Conservation (phyloP, 1,140 invertebrate species). For the Whitmania pigra region DNA sequence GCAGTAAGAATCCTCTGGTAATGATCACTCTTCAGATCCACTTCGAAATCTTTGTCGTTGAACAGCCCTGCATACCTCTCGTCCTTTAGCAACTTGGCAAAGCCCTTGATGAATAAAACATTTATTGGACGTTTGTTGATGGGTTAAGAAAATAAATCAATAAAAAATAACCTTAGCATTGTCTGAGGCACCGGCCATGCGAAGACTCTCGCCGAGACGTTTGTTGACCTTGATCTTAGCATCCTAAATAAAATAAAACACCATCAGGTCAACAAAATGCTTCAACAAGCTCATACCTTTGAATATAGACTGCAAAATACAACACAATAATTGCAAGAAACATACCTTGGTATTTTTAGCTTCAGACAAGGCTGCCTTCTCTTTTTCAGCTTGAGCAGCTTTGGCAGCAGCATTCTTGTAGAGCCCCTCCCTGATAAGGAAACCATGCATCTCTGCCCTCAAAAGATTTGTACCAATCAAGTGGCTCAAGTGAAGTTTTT, state of each 20-base stretch:
- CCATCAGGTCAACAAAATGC: not conserved
- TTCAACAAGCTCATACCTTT: not conserved
- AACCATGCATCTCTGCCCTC: constrained; percentile 10
- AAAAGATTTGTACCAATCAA: not conserved
- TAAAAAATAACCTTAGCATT: too few relatives aligned
- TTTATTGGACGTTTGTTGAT: too few relatives aligned
- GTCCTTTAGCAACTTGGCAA: not conserved
- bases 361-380: not conserved
- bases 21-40: not conserved
- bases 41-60: not conserved
- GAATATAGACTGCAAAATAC: not conserved
- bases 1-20: not conserved
- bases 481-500: not conserved
- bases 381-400: not conserved
- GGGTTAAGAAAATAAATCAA: too few relatives aligned
- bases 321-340: not conserved
- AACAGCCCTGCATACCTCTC: not conserved
- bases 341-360: not conserved
- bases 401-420: not conserved
- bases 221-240: too few relatives aligned
- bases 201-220: too few relatives aligned
- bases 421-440: not conserved
- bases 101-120: too few relatives aligned
- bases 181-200: too few relatives aligned
- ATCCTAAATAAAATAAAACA: not conserved